Conservation (phyloP, 2,888 invertebrate genomes). For the Sinhomidia bicolor region DNA sequence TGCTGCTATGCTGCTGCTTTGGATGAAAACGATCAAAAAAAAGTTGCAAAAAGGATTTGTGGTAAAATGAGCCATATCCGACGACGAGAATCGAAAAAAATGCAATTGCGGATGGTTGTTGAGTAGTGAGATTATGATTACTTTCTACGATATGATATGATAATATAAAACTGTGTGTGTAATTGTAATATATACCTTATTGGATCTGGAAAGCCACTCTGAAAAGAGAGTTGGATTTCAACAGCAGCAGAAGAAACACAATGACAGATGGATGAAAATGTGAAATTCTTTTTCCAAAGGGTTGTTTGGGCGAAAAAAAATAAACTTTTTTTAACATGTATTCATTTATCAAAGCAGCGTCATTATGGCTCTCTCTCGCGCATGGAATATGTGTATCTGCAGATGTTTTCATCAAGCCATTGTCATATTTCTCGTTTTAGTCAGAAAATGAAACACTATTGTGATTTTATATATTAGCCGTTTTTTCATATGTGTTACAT, state of each 20-base stretch:
- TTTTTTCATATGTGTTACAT: neutral
- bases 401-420: slow-evolving; percentile 43
- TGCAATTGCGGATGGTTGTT: neutral
- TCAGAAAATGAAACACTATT: no score
- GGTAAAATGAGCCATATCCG: slow-evolving; percentile 54
- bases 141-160: no score
- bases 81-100: slow-evolving; percentile 34
- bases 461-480: neutral
- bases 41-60: neutral
- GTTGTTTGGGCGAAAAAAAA: neutral
- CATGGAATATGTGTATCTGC: neutral
- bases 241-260: no score
- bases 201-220: no score
- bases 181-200: no score
- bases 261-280: slow-evolving; percentile 15
- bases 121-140: slow-evolving; percentile 33
- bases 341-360: neutral
- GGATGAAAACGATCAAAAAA: neutral
- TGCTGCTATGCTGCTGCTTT: no score
- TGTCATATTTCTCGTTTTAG: neutral
- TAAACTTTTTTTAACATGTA: neutral
- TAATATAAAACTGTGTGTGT: neutral
- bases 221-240: no score
- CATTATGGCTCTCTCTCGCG: neutral
- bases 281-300: slow-evolving; percentile 25